phyloP scores from a whole-genome alignment of 2,888 invertebrate genomes.

The Amaurobius ferox region DNA sequence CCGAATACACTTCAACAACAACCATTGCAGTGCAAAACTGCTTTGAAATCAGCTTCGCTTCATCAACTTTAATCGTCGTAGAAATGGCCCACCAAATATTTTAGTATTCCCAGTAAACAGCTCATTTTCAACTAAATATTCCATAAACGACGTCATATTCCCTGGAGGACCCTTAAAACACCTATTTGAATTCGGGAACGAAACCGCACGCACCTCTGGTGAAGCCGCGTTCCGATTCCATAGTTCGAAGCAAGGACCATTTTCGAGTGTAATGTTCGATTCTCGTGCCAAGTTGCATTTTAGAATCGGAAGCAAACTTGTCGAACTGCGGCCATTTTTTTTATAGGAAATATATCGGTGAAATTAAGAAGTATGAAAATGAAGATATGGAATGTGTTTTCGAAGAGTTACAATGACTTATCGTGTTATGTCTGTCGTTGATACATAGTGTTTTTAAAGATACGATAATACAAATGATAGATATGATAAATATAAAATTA shows the following conservation, averaged over 20 bases:
- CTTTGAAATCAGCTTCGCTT: neutral
- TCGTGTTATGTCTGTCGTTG: too few species aligned
- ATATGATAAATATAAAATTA: too few species aligned
- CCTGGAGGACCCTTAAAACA: neutral
- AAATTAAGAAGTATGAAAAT: neutral
- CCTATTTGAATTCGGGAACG: slow-evolving; percentile 4
- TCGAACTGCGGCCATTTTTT: neutral
- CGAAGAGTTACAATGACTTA: too few species aligned
- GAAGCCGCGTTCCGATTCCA: neutral
- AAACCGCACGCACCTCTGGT: neutral
- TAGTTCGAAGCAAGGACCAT: neutral
- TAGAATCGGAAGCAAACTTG: neutral
- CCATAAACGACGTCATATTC: neutral
- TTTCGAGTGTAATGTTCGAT: neutral
- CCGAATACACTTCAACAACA: too few species aligned
- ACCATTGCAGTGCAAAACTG: neutral
- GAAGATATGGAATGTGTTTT: too few species aligned
- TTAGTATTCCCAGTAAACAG: neutral
- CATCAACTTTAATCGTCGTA: neutral
- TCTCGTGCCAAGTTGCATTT: slow-evolving; percentile 8
- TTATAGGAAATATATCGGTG: neutral
- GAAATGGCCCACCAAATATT: neutral
- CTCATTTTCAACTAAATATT: neutral
- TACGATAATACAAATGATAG: too few species aligned
- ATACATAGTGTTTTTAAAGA: too few species aligned